Evolutionary conservation across 1,140 invertebrate genomes (phyloP), one percentile per base, ranked within the genome.

Genomic region (Orussus abietinus): DNA sequence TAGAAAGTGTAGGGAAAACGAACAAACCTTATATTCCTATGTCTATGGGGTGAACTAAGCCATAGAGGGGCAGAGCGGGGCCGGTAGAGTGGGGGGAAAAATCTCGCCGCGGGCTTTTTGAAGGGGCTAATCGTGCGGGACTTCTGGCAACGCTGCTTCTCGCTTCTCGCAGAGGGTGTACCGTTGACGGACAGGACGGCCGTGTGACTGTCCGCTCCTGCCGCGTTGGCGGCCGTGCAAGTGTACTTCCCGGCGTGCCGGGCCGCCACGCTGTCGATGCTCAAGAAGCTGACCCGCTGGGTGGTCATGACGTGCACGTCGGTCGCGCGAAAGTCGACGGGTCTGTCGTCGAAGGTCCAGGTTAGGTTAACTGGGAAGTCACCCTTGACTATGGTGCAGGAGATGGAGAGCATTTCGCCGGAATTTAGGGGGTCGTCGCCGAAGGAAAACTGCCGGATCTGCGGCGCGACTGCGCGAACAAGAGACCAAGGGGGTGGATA

Each of bases 371-470:
- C 73, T 26, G 84, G 85, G 14, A 81, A 73, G 68, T 87, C 86
- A 22, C 86, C 86, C 57, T 84, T 84, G 57, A 78, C 80, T 55
- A 87, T 82, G 42, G 80, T 79, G 62, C 84, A 87, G 47, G 81
- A 79, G 4, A 85, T 76, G 19, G 80, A 81, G 30, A 81, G 77
- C 57, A 86, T 84, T 70, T 89, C 84, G 25, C 87, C 88, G 57
- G 83, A 81, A 66, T 84, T 82, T 17, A 82, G 74, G 18, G 80
- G 78, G 57, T 79, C 79, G 38, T 86, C 82, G 49, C 83, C 85
- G 60, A 88, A 87, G 37, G 71, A 75, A 50, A 83, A 82, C 28
- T 81, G 79, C 33, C 79, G 68, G 41, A 79, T 73, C 53, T 72
- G 67, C 18, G 77, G 77, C 22, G 66, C 68, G 54, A 79, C 77